These are phyloP conservation scores for Rhinolophus ferrumequinum DNA, from an alignment of 2,113 vertebrate genomes.

Conservation along the genomic window DNA sequence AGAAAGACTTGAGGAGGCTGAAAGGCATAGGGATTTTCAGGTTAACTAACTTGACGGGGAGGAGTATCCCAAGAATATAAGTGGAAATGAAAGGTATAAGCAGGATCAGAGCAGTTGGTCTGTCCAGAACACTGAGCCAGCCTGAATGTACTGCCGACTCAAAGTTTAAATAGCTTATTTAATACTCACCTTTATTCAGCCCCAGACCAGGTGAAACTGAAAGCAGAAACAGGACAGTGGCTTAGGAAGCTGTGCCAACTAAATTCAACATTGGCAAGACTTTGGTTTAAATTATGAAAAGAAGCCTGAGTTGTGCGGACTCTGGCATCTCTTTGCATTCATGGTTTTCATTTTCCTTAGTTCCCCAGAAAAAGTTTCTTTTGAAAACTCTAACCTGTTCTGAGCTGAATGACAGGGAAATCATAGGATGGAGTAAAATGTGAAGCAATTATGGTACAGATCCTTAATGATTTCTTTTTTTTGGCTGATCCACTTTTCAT, in stretches of 20 bases:
- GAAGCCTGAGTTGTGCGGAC: background rate
- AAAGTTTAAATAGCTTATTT: background rate
- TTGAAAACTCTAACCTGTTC: background rate
- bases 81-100: background rate
- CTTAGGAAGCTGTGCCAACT: background rate
- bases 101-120: background rate
- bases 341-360: background rate
- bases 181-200: background rate
- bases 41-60: background rate
- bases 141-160: background rate
- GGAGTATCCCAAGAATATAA: background rate
- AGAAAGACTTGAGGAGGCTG: background rate
- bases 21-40: background rate
- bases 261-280: background rate
- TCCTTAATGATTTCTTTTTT: background rate
- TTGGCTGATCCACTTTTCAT: background rate
- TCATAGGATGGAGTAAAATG: background rate
- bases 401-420: background rate
- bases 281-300: background rate
- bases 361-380: background rate
- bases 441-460: background rate
- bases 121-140: background rate
- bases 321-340: background rate
- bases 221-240: background rate
- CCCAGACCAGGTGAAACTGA: background rate